These are phyloP conservation scores for Tyria jacobaeae DNA, from an alignment of 2,888 invertebrate species.

Conservation along the genomic window DNA sequence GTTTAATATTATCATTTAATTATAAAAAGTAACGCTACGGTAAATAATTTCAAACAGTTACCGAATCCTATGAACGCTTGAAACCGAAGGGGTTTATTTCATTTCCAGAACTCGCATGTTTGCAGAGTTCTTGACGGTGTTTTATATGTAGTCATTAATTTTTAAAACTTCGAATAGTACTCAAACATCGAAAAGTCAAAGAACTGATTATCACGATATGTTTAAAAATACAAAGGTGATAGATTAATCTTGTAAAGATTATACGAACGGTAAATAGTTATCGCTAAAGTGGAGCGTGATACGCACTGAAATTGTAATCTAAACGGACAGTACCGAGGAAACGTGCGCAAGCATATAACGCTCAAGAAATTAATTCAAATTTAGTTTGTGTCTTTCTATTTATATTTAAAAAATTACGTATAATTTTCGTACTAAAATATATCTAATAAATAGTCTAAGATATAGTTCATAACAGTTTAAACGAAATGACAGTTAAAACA, in stretches of 20 bases:
- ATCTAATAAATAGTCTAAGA: no score
- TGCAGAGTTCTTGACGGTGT: no score
- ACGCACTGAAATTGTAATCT: slow-evolving; percentile 20
- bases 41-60: no score
- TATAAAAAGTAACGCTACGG: no score
- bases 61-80: no score
- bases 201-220: not conserved
- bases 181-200: not conserved
- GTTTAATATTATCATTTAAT: no score
- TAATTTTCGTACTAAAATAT: not conserved
- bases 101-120: no score
- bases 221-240: not conserved
- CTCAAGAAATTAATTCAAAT: not conserved
- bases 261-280: slow-evolving; percentile 32
- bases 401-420: no score
- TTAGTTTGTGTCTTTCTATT: not conserved
- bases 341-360: slow-evolving; percentile 36
- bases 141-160: no score
- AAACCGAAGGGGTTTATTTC: no score
- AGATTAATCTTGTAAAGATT: slow-evolving; percentile 36
- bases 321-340: slow-evolving; percentile 34
- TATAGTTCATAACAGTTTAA: not conserved
- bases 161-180: no score
- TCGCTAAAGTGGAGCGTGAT: slow-evolving; percentile 36
- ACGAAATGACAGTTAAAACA: slow-evolving; percentile 23